Base-by-base conservation (phyloP, 2,113 vertebrate species). In the Oxygymnocypris stewartii region DNA sequence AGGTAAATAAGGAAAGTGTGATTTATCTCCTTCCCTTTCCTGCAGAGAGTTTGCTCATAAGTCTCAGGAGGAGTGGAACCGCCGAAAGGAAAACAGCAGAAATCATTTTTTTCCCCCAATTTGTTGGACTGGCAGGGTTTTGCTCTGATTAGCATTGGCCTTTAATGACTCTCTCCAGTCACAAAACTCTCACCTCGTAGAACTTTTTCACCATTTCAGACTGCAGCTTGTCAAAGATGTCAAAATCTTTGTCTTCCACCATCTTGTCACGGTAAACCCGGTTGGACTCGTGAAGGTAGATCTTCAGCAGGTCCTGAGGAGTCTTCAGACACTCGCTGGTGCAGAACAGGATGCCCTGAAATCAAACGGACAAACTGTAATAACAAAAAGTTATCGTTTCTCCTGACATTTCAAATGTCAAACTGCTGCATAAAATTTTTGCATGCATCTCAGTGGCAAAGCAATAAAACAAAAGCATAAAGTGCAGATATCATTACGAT, bases 251-350 rank as follows among this genome's bases (percentile, higher is more conserved):
- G 35, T 95, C 94, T 57, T 96, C 96, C 6, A 94, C 91, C 96
- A 97, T 95, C 90, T 95, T 97, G 65, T 97, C 96, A 14, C 93
- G 89, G 90, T 97, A 97, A 85, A 97, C 96, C 0, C 96, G 90
- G 82, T 81, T 95, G 4, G 96, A 94, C 89, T 97, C 96, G 0
- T 97, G 96, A 42, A 96, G 91, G 90, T 96, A 97, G 74, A 97
- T 93, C 67, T 93, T 96, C 79, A 96, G 76, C 4, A 97, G 89
- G 84, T 96, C 96, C 1, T 93, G 93, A 25, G 94, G 89, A 2
- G 93, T 91, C 80, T 93, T 95, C 76, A 97, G 18, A 49, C 94
- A 96, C 4, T 96, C 95, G 0, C 93, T 90, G 0, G 91, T 94
- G 11, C 95, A 96, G 87, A 97, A 97, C 0, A 97, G 92, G 84